Base-by-base conservation (phyloP, 1,140 invertebrate genomes). In the Dinoponera quadriceps region DNA sequence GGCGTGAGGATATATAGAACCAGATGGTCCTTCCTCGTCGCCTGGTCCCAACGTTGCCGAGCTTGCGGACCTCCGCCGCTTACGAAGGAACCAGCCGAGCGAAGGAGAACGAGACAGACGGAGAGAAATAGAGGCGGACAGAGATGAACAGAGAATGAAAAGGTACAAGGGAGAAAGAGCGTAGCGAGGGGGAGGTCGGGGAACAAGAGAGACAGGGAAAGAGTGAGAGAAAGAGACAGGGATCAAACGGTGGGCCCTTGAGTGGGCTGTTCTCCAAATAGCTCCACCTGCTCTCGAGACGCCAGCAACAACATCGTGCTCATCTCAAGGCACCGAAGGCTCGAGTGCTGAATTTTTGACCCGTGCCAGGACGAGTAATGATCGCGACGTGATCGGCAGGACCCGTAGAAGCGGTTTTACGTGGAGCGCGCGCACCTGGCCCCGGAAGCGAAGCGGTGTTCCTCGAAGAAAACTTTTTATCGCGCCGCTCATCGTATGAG, bases 181-280 rank as follows among this genome's bases (percentile, higher is more conserved):
- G 18, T 0, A 49, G 20, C 55, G 57, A 57, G 49, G 33, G 27
- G 9, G 54, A 51, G 14, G 38, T 49, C 59, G 84, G 54, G 38
- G 84, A 44, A 78, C 78, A 29, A 11, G 75, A 81, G 55, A 74
- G 72, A 74, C 69, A 86, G 60, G 66, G 29, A 62, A 77, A 75
- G 51, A 86, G n/a, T 20, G 68, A 87, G 25, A 38, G 77, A 60
- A 66, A 75, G 57, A 27, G 86, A 88, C 69, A 66, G 65, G 65
- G 82, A 87, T 66, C 55, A 80, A 84, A 87, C 87, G 83, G 71
- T 90, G 87, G 89, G 88, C 88, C 85, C 86, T 87, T 83, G 88
- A 91, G 90, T 93, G 92, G 91, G 92, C 91, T 89, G 92, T 93
- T 93, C 92, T 93, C 92, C 91, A 93, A 93, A 92, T 92, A 93